Evolutionary conservation across 2,797 vertebrate species (phyloP), one percentile per base, ranked within the genome.

Genomic region (Gadopsis bispinosus): DNA sequence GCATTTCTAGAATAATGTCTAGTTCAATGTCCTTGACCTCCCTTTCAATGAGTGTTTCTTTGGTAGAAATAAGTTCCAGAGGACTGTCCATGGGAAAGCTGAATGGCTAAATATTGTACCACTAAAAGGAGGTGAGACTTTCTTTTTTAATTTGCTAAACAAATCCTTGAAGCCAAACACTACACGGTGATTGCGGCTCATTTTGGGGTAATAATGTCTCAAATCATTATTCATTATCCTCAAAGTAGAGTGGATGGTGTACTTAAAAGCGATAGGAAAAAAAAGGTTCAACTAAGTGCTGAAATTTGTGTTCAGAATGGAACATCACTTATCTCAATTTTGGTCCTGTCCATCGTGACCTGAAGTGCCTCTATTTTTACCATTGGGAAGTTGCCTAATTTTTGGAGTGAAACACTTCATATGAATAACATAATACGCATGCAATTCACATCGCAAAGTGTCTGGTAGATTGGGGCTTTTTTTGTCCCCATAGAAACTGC

Each of bases 301-400:
- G 29, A 71, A 74, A 80, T 11, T 7, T 39, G 37, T 85, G 41
- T 72, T 22, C 39, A 60, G 33, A 70, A 79, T 60, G 59, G 73
- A 78, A 70, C 72, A 45, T 83, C 83, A 81, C 78, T 84, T 72
- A 84, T 69, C 73, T 77, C 51, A 48, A 50, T 54, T 75, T 37
- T 33, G 14, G 50, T 60, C 63, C 59, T 1, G 54, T 81, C 77
- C 83, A 75, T 89, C 82, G 75, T 37, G 51, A 72, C 55, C 41
- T 75, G 29, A 79, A 90, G 86, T 62, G 66, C 60, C 83, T 53
- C 76, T 88, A 69, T 80, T 64, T 80, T 68, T 78, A 39, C 16
- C 17, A 74, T 72, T 71, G 68, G 50, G 2, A 39, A 10, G 58
- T 60, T 19, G n/a, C 43, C 29, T 84, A 48, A 14, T 74, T 67